phyloP scores from a whole-genome alignment of 2,113 vertebrate genomes.

The Mesitornis unicolor region DNA sequence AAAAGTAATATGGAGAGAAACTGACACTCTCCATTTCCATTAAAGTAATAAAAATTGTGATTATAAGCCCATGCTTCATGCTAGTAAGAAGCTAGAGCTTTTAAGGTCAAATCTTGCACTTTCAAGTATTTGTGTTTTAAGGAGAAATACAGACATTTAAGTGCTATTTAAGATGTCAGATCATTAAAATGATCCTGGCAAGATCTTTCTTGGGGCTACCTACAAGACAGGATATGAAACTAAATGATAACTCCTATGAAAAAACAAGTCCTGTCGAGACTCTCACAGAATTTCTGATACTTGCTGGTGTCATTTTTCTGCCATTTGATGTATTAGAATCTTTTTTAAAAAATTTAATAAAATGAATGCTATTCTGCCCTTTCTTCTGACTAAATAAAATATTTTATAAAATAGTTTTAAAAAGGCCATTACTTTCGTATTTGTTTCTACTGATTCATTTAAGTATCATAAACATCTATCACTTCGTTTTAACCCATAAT shows the following conservation, averaged over 20 bases:
- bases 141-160: background rate
- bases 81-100: background rate
- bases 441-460: background rate
- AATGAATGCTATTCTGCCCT: background rate
- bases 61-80: background rate
- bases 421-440: background rate
- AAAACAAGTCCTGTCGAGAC: background rate
- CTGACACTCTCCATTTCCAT: background rate
- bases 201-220: background rate
- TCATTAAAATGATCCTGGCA: background rate
- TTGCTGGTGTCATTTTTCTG: background rate
- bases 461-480: background rate
- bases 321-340: background rate
- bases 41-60: constrained; percentile 18
- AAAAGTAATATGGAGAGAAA: background rate
- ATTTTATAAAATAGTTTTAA: background rate
- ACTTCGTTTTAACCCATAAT: background rate
- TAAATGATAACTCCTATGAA: background rate
- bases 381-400: background rate
- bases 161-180: background rate
- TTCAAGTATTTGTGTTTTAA: background rate
- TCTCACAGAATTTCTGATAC: background rate
- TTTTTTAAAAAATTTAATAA: background rate
- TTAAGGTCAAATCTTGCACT: background rate
- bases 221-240: background rate